Conservation (phyloP, 2,888 invertebrate genomes). For the Tolmerus cingulatus region DNA sequence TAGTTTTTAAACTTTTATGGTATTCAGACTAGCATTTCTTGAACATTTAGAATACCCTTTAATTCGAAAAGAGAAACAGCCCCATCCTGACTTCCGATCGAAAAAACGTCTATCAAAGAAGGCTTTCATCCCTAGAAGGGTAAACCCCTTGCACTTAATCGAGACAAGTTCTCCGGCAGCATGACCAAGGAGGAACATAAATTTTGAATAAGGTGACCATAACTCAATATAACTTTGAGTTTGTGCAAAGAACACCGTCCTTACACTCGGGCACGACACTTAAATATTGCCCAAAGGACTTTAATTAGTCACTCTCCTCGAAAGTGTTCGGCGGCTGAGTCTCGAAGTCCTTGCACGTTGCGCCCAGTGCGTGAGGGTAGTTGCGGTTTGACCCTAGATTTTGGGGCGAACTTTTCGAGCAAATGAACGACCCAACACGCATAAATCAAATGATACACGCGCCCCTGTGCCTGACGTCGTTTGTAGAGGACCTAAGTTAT, state of each 20-base stretch:
- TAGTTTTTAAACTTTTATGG: no score
- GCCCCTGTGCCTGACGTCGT: slow-evolving; percentile 6
- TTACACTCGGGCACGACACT: slow-evolving; percentile 28
- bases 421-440: slow-evolving; percentile 39
- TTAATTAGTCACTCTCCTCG: slow-evolving; percentile 24
- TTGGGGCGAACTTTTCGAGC: neutral
- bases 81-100: neutral
- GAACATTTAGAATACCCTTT: no score
- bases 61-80: neutral
- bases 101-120: neutral
- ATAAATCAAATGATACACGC: slow-evolving; percentile 43
- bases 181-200: slow-evolving; percentile 10
- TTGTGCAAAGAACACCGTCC: slow-evolving; percentile 8
- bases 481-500: slow-evolving; percentile 32
- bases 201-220: slow-evolving; percentile 40
- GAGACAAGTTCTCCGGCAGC: neutral
- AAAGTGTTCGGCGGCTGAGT: neutral
- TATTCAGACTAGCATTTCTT: no score
- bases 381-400: slow-evolving; percentile 43
- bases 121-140: neutral
- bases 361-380: slow-evolving; percentile 11
- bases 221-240: slow-evolving; percentile 34
- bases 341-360: neutral
- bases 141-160: neutral
- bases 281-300: slow-evolving; percentile 41